phyloP scores from a whole-genome alignment of 1,140 invertebrate genomes.

The Drosophila melanica region DNA sequence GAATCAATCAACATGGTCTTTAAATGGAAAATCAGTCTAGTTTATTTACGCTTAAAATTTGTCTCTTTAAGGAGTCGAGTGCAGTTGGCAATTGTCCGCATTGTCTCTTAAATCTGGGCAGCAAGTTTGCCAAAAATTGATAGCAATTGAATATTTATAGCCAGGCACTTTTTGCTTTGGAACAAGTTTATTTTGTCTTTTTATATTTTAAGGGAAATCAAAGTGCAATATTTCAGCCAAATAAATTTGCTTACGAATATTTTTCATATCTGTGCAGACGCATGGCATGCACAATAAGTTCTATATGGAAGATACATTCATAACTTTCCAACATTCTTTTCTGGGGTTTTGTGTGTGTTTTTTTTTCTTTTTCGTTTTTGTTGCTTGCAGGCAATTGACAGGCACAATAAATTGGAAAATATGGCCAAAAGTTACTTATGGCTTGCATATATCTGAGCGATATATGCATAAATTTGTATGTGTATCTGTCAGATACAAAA shows the following conservation, averaged over 20 bases:
- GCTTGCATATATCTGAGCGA: constrained; percentile 15
- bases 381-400: constrained; percentile 71
- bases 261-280: constrained; percentile 19
- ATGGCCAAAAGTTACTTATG: constrained; percentile 62
- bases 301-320: constrained; percentile 16
- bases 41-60: no score
- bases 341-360: background rate
- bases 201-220: constrained; percentile 38
- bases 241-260: constrained; percentile 60
- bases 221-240: constrained; percentile 72
- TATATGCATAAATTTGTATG: constrained; percentile 12
- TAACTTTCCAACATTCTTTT: constrained; percentile 3
- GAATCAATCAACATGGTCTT: no score
- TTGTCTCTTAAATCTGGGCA: constrained; percentile 10
- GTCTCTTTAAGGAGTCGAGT: no score
- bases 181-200: constrained; percentile 11
- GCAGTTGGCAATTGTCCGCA: constrained; percentile 5
- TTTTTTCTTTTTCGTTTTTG: constrained; percentile 19
- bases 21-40: no score
- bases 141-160: constrained; percentile 21
- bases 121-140: constrained; percentile 21
- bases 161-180: constrained; percentile 30
- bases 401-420: constrained; percentile 79
- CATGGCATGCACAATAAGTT: constrained; percentile 19
- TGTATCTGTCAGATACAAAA: constrained; percentile 23